Base-by-base conservation (phyloP, 2,113 vertebrate genomes). In the Orthonyx spaldingii region DNA sequence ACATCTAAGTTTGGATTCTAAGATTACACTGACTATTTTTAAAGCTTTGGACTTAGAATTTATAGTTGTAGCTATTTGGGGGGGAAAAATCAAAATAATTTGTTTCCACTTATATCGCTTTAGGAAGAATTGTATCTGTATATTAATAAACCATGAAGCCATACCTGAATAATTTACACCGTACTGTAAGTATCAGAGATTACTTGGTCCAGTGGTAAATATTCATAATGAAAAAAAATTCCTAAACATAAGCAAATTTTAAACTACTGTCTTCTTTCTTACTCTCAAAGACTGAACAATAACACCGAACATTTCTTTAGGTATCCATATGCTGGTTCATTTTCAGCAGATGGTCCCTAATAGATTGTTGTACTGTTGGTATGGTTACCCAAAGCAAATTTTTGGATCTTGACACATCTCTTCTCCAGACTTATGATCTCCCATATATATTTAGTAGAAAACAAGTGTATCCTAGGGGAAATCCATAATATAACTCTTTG, bases 321-420 rank as follows among this genome's bases (percentile, higher is more conserved):
- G 69, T 95, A 69, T 79, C 91, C 96, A 91, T 94, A 92, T 97
- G 95, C 56, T 94, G 35, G 39, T 64, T 95, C 70, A 41, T 95
- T 95, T 96, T 92, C 87, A 95, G 84, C 95, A 97, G 95, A 97
- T 95, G 95, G 96, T 69, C 65, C 47, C 46, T 95, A 93, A 91
- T 95, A 89, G 60, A 75, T 70, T 90, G 63, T 75, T 89, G 46
- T 75, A 78, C 80, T 89, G 93, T 84, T 94, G 89, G 55, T 95
- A 95, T 94, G 92, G 94, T 92, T 96, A 94, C 80, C n/a, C 86
- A 94, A 82, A 95, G 72, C 30, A 75, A 81, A 84, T 68, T 90
- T 93, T 56, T 75, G 44, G 14, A 81, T 86, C 49, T 57, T 85
- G 69, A 70, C 52, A 90, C 9, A 15, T 69, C 35, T 70, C n/a